phyloP scores from a whole-genome alignment of 2,113 vertebrate species.

The Oryzias woworae region DNA sequence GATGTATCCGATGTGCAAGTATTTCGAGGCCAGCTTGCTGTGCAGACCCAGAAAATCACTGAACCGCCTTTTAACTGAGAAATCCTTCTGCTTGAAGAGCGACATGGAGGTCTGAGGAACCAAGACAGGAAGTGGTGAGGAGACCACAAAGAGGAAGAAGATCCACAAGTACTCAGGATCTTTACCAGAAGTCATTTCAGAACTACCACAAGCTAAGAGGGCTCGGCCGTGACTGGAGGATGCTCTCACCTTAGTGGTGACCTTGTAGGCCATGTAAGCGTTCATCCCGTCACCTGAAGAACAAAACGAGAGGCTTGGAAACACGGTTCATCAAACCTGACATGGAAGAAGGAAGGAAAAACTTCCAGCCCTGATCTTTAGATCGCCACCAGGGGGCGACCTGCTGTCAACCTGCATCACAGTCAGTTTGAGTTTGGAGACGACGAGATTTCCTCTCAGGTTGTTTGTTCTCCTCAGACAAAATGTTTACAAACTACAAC shows the following conservation, averaged over 20 bases:
- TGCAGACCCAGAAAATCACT: conserved; percentile 98
- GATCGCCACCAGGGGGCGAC: no score
- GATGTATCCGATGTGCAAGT: conserved; percentile 93
- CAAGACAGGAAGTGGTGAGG: background rate
- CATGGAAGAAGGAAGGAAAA: no score
- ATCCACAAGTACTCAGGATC: no score
- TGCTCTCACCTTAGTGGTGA: conserved; percentile 86
- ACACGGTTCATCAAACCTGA: no score
- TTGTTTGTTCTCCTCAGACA: no score
- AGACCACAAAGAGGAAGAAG: background rate
- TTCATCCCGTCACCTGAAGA: conserved; percentile 94
- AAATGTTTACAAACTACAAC: no score
- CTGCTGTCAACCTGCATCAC: no score
- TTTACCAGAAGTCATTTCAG: no score
- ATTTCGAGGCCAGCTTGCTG: conserved; percentile 93
- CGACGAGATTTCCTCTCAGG: no score
- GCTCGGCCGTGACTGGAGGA: background rate
- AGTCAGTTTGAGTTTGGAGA: no score
- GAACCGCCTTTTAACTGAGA: conserved; percentile 93
- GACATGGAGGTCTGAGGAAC: conserved; percentile 85
- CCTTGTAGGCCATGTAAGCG: conserved; percentile 97
- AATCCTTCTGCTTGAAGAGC: conserved; percentile 87
- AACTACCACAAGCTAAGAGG: no score
- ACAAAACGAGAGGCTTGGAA: conserved; percentile 1
- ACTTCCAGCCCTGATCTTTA: no score